These are phyloP conservation scores for Muscicapa adusta DNA, from an alignment of 2,113 vertebrate genomes.

Conservation along the genomic window DNA sequence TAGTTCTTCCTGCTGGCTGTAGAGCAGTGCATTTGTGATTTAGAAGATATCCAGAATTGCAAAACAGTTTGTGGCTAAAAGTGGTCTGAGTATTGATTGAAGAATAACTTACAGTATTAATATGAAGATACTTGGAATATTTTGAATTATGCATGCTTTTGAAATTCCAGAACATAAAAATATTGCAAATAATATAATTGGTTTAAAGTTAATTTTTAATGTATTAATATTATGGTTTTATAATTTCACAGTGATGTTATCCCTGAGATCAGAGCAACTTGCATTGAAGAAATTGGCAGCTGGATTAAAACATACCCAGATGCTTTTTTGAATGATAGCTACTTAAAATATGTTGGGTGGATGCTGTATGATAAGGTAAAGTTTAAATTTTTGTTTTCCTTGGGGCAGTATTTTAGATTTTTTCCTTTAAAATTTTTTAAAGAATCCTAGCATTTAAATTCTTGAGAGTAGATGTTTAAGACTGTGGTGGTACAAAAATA, in stretches of 20 bases:
- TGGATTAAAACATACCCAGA: conserved; percentile 86
- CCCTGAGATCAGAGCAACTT: conserved; percentile 85
- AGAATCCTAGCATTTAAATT: background rate
- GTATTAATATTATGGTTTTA: background rate
- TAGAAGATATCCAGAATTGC: background rate
- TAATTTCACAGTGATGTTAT: conserved; percentile 80
- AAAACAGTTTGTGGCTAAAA: background rate
- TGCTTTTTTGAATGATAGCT: conserved; percentile 84
- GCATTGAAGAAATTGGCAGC: conserved; percentile 83
- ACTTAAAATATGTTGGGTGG: conserved; percentile 90
- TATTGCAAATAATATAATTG: background rate
- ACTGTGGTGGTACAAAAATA: background rate
- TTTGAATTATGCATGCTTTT: background rate
- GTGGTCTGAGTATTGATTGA: background rate
- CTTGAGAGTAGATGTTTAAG: background rate
- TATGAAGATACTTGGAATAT: background rate
- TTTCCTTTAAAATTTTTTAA: background rate
- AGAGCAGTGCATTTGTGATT: background rate
- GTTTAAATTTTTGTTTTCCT: background rate
- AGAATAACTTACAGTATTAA: background rate
- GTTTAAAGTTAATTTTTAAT: background rate
- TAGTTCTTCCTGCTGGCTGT: background rate
- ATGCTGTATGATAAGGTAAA: conserved; percentile 89
- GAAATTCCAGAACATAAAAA: background rate
- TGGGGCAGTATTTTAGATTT: background rate